Evolutionary conservation across 2,113 vertebrate genomes (phyloP), one percentile per base, ranked within the genome.

Genomic region (Peucedramus taeniatus): DNA sequence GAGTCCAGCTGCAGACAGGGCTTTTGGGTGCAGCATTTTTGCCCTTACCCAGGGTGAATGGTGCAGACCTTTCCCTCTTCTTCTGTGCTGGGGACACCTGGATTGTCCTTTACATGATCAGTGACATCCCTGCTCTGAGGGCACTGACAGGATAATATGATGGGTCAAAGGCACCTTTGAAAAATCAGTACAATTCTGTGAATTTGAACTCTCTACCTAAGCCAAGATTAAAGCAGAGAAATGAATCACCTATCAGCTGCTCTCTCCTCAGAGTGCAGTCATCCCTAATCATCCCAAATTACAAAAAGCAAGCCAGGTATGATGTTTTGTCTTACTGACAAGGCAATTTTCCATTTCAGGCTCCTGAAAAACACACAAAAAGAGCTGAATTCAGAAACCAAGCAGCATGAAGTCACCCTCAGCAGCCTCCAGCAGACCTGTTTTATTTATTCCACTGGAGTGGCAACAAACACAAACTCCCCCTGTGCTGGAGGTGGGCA

Each of bases 1-100:
- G 7, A 27, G 2, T 8, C 5, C 8, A 11, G 6, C 4, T 37
- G 7, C 12, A 40, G 3, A 13, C 1, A 31, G 19, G 42, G 27
- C 10, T 30, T 65, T 72, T 37, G 33, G 37, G 1, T 31, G 30
- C 1, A 17, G 10, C 8, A 1, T 33, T 51, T 21, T 33, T 28
- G 23, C 28, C 6, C 3, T 26, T 27, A 11, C 3, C 6, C 44
- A 18, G 10, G 6, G 6, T 1, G 23, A 70, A 6, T 1, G 0
- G 16, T 9, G 10, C 49, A 45, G 9, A 12, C 26, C 40, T 10
- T 60, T n/a, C 12, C 24, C 15, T 76, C 13, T 28, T 23, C 7
- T 28, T 15, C 6, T 19, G 3, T 6, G 9, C 11, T 63, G 21
- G 15, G 71, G 15, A 9, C 49, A 15, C 31, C 44, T 51, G 33